Evolutionary conservation across 2,797 vertebrate species (phyloP).

Genomic region (Ambastaia sidthimunki): DNA sequence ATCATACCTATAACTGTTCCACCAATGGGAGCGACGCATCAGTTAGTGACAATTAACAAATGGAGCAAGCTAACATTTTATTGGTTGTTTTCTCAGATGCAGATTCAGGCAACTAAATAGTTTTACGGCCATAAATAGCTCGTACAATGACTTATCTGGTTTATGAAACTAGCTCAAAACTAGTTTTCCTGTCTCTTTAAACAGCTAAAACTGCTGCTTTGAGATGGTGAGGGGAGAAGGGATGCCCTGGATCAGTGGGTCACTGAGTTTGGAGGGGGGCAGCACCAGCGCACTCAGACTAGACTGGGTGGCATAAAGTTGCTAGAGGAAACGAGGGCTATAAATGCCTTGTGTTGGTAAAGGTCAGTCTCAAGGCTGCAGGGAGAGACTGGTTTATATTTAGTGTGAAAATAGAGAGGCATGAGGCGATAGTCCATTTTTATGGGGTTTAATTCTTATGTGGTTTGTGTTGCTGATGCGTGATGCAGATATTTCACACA

Average conservation of each 20-base stretch:
- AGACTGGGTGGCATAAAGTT: conserved; percentile 34
- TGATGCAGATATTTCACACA: background rate
- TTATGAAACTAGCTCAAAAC: background rate
- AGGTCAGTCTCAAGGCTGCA: conserved; percentile 66
- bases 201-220: background rate
- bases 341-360: conserved; percentile 66
- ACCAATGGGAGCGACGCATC: background rate
- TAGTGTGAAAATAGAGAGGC: conserved; percentile 49
- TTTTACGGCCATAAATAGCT: too few species aligned
- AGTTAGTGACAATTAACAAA: background rate
- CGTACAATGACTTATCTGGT: too few species aligned
- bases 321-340: conserved; percentile 48
- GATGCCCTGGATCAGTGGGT: conserved; percentile 32
- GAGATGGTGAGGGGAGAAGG: background rate
- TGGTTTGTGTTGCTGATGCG: background rate
- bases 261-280: conserved; percentile 19
- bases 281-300: conserved; percentile 16
- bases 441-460: conserved; percentile 46
- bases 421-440: conserved; percentile 46
- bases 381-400: conserved; percentile 68
- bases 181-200: conserved; percentile 3
- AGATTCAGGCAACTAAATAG: too few species aligned
- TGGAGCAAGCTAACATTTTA: background rate
- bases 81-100: background rate
- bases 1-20: background rate